Percentiles rank a stretch among this genome's conserved stretches.
Evolutionary conservation across 2,888 invertebrate species (phyloP).

Genomic region (Terebella lapidaria): DNA sequence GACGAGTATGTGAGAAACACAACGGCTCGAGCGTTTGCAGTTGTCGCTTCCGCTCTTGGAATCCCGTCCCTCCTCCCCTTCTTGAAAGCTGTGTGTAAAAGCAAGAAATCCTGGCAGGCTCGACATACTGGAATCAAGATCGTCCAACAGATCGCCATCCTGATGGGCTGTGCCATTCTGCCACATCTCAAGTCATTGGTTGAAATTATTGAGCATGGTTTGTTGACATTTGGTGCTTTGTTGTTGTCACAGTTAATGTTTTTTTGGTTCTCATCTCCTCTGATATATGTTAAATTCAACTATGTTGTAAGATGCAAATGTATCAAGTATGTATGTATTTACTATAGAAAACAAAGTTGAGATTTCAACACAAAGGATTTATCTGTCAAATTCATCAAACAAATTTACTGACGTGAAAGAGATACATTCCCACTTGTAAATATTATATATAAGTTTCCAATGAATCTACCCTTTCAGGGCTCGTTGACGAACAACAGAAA

Average conservation of each 20-base stretch:
- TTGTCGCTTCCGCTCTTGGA: slow-evolving; percentile 96
- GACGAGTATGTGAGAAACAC: slow-evolving; percentile 99
- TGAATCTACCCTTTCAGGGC: slow-evolving; percentile 56
- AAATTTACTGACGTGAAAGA: too few species aligned
- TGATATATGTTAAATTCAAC: too few species aligned
- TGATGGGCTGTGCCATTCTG: slow-evolving; percentile 99
- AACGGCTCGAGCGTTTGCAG: slow-evolving; percentile 98
- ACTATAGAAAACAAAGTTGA: too few species aligned
- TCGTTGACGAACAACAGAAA: slow-evolving; percentile 98
- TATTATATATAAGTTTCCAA: background rate
- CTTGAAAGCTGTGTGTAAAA: slow-evolving; percentile 93
- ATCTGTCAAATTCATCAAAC: too few species aligned
- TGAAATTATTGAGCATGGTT: slow-evolving; percentile 98
- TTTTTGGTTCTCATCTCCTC: too few species aligned
- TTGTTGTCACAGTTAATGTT: too few species aligned
- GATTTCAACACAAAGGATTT: too few species aligned
- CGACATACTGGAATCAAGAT: slow-evolving; percentile 97
- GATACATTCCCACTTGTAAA: too few species aligned
- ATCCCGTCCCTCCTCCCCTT: slow-evolving; percentile 96
- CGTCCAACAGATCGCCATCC: slow-evolving; percentile 98
- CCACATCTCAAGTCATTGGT: slow-evolving; percentile 96
- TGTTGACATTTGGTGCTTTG: too few species aligned
- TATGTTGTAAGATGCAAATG: too few species aligned
- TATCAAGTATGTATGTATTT: too few species aligned
- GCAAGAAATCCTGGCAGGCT: slow-evolving; percentile 99